phyloP scores from a whole-genome alignment of 2,113 vertebrate genomes.

The Aspiorhynchus laticeps region DNA sequence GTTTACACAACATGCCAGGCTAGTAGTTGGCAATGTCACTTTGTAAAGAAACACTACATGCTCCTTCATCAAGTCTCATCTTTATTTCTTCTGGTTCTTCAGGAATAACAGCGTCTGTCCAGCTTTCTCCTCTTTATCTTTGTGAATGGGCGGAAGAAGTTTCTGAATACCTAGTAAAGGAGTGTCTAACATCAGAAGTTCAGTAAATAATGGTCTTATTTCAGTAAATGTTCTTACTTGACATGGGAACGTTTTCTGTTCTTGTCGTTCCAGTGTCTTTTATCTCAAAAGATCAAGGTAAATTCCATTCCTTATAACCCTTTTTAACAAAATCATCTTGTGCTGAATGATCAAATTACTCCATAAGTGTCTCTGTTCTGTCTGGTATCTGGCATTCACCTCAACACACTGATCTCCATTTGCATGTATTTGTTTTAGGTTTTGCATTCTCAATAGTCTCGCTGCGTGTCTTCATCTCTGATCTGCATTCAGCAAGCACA shows the following conservation, averaged over 20 bases:
- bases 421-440: conserved; percentile 20
- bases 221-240: background rate
- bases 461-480: background rate
- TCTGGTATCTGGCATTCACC: background rate
- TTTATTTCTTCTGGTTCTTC: background rate
- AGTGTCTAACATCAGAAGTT: background rate
- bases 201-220: background rate
- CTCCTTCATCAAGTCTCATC: background rate
- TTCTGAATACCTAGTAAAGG: background rate
- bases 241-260: background rate
- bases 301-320: background rate
- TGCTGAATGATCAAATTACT: background rate
- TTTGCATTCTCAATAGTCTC: conserved; percentile 17
- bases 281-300: background rate
- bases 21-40: no score
- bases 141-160: background rate
- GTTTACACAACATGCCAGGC: no score
- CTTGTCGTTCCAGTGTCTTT: background rate
- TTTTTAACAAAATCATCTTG: background rate
- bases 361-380: background rate
- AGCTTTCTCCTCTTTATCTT: background rate
- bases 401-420: background rate
- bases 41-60: no score
- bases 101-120: background rate
- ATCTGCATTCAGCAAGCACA: conserved; percentile 26